Conservation (phyloP, 2,888 invertebrate genomes). For the Pardosa pseudoannulata region DNA sequence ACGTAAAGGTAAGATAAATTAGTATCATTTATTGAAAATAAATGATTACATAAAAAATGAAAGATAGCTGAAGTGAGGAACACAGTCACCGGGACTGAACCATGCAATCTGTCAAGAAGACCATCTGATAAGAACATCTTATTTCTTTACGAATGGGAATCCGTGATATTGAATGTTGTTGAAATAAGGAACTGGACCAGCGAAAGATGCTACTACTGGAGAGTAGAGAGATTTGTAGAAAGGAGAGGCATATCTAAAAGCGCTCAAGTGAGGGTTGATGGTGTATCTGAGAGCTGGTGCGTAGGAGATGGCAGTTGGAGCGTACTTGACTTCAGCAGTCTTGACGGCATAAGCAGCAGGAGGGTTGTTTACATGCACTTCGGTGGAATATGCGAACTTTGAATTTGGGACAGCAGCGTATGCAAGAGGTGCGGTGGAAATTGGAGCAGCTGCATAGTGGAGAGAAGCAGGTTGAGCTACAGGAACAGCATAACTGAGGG, state of each 20-base stretch:
- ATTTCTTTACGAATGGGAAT: slow-evolving; percentile 64
- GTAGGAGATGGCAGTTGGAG: slow-evolving; percentile 3
- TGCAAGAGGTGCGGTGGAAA: slow-evolving; percentile 26
- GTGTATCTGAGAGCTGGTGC: slow-evolving; percentile 48
- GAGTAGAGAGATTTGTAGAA: slow-evolving; percentile 52
- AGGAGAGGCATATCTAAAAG: slow-evolving; percentile 24
- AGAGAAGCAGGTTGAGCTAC: slow-evolving; percentile 41
- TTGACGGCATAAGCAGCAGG: slow-evolving; percentile 7
- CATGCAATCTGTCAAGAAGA: slow-evolving; percentile 9
- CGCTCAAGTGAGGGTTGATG: slow-evolving; percentile 35
- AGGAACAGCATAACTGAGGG: slow-evolving; percentile 43
- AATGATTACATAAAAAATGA: slow-evolving; percentile 22
- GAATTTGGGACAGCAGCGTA: slow-evolving; percentile 41
- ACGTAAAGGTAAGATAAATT: neutral
- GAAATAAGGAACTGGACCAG: slow-evolving; percentile 60
- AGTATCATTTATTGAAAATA: slow-evolving; percentile 49
- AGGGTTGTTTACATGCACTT: slow-evolving; percentile 26
- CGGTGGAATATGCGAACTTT: slow-evolving; percentile 31
- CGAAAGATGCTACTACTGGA: slow-evolving; percentile 58
- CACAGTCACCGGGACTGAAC: slow-evolving; percentile 51
- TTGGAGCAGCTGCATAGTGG: slow-evolving; percentile 40
- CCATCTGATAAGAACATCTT: neutral
- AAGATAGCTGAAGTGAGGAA: slow-evolving; percentile 44
- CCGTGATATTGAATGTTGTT: slow-evolving; percentile 66
- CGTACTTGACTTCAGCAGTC: neutral